phyloP scores from a whole-genome alignment of 2,888 invertebrate genomes.

The Monochamus alternatus region DNA sequence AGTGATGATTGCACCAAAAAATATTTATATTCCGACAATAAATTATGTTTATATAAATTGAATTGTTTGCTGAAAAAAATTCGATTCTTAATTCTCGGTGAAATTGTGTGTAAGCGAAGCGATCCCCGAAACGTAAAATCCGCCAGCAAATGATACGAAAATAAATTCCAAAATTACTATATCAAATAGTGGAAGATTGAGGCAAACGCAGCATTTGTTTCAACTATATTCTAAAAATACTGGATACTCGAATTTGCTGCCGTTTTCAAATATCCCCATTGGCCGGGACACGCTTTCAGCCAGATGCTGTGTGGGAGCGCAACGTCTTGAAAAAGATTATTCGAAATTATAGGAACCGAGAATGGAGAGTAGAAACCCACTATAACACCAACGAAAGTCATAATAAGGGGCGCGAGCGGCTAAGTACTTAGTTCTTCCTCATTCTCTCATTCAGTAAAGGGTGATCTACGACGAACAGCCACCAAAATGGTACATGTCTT shows the following conservation, averaged over 20 bases:
- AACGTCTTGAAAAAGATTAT: conserved; percentile 61
- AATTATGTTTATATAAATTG: too few relatives aligned
- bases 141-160: background rate
- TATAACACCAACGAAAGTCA: conserved; percentile 62
- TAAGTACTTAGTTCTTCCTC: conserved; percentile 49
- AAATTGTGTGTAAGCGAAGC: too few relatives aligned
- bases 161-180: conserved; percentile 28
- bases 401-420: conserved; percentile 52
- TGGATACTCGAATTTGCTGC: conserved; percentile 58
- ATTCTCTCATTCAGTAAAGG: conserved; percentile 40
- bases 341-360: conserved; percentile 60
- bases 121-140: background rate
- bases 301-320: conserved; percentile 55
- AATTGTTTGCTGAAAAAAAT: too few relatives aligned
- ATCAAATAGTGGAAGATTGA: conserved; percentile 45
- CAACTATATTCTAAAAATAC: conserved; percentile 62
- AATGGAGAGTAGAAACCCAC: conserved; percentile 66
- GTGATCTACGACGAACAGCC: conserved; percentile 29
- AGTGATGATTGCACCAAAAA: too few relatives aligned
- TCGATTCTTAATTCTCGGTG: too few relatives aligned
- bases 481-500: conserved; percentile 43
- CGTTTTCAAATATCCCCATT: conserved; percentile 57
- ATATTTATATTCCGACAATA: too few relatives aligned
- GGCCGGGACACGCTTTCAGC: conserved; percentile 47
- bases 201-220: conserved; percentile 49